Percentiles rank a stretch among this genome's conserved stretches.
phyloP scores from a whole-genome alignment of 2,113 vertebrate genomes.

The Scartelaos histophorus region DNA sequence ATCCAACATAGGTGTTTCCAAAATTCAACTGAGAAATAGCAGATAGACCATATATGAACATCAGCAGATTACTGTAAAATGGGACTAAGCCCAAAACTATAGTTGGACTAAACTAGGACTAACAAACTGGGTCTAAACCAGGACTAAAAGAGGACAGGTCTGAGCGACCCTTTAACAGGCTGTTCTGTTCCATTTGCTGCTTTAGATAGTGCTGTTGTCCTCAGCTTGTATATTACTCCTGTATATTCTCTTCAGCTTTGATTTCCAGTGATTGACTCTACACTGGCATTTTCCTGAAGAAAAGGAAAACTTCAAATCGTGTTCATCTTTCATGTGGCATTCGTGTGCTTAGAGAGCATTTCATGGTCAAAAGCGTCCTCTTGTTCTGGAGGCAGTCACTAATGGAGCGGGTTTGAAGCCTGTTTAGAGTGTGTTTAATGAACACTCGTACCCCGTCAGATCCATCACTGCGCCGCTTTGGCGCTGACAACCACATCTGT shows the following conservation, averaged over 20 bases:
- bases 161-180: constrained; percentile 13
- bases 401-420: constrained; percentile 68
- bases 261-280: constrained; percentile 66
- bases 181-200: constrained; percentile 36
- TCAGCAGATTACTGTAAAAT: no score
- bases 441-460: constrained; percentile 70
- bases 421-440: constrained; percentile 75
- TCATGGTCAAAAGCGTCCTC: constrained; percentile 66
- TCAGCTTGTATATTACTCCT: constrained; percentile 33
- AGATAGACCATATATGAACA: no score
- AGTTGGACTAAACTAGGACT: no score
- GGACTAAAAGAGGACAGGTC: no score
- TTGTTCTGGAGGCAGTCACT: constrained; percentile 63
- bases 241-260: constrained; percentile 57
- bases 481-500: constrained; percentile 68
- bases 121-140: no score
- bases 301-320: constrained; percentile 53
- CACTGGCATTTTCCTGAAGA: constrained; percentile 54
- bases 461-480: constrained; percentile 63
- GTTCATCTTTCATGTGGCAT: constrained; percentile 61
- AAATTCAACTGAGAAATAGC: no score
- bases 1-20: no score
- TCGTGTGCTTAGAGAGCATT: constrained; percentile 67
- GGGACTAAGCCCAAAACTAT: no score
- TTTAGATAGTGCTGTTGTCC: constrained; percentile 21